These are phyloP conservation scores for Cyprinus carpio DNA, from an alignment of 2,113 vertebrate species.

Conservation along the genomic window DNA sequence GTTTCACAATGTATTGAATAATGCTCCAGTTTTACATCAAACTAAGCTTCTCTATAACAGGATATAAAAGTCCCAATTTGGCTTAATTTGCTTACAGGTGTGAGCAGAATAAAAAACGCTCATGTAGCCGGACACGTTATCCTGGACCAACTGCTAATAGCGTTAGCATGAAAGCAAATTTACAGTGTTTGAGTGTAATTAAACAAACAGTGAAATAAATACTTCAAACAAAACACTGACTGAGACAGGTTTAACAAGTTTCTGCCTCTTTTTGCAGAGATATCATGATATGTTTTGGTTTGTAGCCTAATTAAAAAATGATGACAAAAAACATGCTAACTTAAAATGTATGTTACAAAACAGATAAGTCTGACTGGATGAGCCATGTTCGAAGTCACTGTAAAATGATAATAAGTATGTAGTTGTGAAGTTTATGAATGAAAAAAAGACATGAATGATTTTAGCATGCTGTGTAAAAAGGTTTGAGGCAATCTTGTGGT, in stretches of 20 bases:
- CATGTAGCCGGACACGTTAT: constrained; percentile 58
- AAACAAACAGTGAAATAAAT: constrained; percentile 63
- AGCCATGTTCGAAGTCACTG: not conserved
- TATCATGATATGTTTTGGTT: constrained; percentile 3
- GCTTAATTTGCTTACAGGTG: constrained; percentile 72
- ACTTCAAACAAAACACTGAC: constrained; percentile 13
- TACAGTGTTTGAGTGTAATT: constrained; percentile 68
- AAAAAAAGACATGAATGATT: not conserved
- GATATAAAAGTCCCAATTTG: constrained; percentile 63
- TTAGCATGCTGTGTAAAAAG: not conserved
- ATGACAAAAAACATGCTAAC: not conserved
- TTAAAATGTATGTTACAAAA: not conserved
- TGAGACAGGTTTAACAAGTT: constrained; percentile 48
- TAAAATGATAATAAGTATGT: not conserved
- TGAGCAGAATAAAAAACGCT: constrained; percentile 73
- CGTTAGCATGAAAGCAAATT: constrained; percentile 71
- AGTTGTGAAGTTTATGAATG: not conserved
- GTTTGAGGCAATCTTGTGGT: not conserved
- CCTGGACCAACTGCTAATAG: constrained; percentile 67
- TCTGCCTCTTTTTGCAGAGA: constrained; percentile 16
- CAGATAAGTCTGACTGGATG: not conserved
- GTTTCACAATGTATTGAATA: constrained; percentile 62
- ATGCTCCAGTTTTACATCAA: constrained; percentile 59
- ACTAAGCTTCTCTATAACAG: constrained; percentile 53
- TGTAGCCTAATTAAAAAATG: not conserved